A percentile compares a stretch with the other conserved stretches of the same genome.
phyloP scores from a whole-genome alignment of 1,140 invertebrate genomes.

The Zaprionus africanus region DNA sequence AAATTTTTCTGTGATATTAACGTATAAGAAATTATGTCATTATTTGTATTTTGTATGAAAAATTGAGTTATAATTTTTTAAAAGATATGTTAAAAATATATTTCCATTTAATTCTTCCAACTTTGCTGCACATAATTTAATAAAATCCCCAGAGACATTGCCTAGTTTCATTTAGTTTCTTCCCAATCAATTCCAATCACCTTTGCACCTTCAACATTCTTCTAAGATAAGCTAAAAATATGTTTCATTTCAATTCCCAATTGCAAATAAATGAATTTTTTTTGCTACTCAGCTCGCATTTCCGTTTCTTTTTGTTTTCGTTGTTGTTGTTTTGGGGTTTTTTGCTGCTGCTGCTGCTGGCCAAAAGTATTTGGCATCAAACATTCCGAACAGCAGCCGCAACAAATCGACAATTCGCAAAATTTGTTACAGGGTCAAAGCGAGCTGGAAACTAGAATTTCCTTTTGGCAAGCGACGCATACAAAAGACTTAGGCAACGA shows the following conservation, averaged over 20 bases:
- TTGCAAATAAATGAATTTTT: constrained; percentile 1
- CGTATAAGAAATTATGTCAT: too few species aligned
- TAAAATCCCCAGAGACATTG: background rate
- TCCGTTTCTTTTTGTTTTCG: constrained; percentile 38
- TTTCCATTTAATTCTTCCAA: too few species aligned
- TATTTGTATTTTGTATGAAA: too few species aligned
- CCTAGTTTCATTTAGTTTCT: too few species aligned
- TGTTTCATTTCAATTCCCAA: background rate
- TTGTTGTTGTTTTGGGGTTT: constrained; percentile 34
- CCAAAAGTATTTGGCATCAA: constrained; percentile 3
- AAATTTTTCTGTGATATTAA: too few species aligned
- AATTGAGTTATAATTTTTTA: too few species aligned
- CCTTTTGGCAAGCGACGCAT: constrained; percentile 50
- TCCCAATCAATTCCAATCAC: background rate
- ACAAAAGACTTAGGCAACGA: constrained; percentile 79
- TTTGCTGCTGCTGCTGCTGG: background rate
- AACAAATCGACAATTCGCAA: constrained; percentile 47
- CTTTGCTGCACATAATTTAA: too few species aligned
- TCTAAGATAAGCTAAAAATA: background rate
- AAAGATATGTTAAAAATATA: too few species aligned
- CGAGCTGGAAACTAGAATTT: constrained; percentile 63
- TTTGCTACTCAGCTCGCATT: constrained; percentile 27
- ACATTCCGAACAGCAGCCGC: constrained; percentile 39
- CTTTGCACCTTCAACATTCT: background rate
- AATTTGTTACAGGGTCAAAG: constrained; percentile 77